Evolutionary conservation across 2,888 invertebrate genomes (phyloP).

Genomic region (Drosophila peninsularis): DNA sequence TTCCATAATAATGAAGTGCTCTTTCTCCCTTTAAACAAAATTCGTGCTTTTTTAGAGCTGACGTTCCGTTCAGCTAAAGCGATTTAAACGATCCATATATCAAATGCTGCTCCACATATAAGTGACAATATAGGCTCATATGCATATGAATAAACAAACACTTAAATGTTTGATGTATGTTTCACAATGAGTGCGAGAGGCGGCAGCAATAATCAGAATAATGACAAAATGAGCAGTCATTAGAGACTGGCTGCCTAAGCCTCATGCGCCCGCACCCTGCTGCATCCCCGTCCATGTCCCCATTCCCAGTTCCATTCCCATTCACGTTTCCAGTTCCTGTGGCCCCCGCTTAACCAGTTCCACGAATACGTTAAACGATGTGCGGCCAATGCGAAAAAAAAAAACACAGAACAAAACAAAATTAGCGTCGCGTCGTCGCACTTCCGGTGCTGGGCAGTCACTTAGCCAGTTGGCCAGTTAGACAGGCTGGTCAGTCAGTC

Average conservation of each 20-base stretch:
- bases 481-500: slow-evolving; percentile 34
- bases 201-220: slow-evolving; percentile 53
- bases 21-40: not conserved
- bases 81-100: slow-evolving; percentile 36
- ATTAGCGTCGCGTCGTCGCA: slow-evolving; percentile 46
- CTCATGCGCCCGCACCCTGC: not conserved
- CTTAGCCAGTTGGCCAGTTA: slow-evolving; percentile 27
- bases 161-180: slow-evolving; percentile 57
- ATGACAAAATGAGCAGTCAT: slow-evolving; percentile 76
- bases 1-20: slow-evolving; percentile 1
- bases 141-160: slow-evolving; percentile 53
- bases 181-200: slow-evolving; percentile 52
- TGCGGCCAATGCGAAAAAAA: slow-evolving; percentile 62
- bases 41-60: not conserved
- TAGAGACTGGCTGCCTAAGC: slow-evolving; percentile 38
- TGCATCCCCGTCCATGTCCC: not conserved
- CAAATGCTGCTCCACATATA: slow-evolving; percentile 53
- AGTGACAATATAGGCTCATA: slow-evolving; percentile 30
- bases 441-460: slow-evolving; percentile 51
- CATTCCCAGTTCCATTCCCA: slow-evolving; percentile 1
- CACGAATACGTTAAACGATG: slow-evolving; percentile 60
- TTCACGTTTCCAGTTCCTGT: slow-evolving; percentile 25
- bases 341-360: slow-evolving; percentile 40
- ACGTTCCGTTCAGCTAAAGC: not conserved
- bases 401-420: slow-evolving; percentile 1